Conservation (phyloP, 2,888 invertebrate species). For the Lordiphosa fenestrarum region DNA sequence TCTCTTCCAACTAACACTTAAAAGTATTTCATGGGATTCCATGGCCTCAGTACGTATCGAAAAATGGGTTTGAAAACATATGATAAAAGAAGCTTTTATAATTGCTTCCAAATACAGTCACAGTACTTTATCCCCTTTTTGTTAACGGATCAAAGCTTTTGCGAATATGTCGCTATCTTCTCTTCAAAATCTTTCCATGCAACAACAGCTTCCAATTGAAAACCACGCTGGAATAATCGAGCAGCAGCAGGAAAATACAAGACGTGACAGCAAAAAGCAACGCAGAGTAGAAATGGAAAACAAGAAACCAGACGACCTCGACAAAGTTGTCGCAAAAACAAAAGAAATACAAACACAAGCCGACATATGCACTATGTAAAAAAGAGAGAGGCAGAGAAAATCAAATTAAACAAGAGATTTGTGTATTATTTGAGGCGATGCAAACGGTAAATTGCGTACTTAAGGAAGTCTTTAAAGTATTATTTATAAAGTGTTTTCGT, state of each 20-base stretch:
- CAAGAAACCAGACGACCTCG: slow-evolving; percentile 77
- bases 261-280: slow-evolving; percentile 34
- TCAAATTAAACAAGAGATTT: no score
- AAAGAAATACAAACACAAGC: slow-evolving; percentile 32
- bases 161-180: slow-evolving; percentile 6
- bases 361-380: slow-evolving; percentile 7
- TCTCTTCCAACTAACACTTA: no score
- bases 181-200: slow-evolving; percentile 23
- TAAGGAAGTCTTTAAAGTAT: background rate
- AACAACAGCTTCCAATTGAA: slow-evolving; percentile 37
- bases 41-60: no score
- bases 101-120: background rate
- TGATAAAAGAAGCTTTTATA: background rate
- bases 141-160: no score
- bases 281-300: slow-evolving; percentile 35
- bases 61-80: no score
- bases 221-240: slow-evolving; percentile 37
- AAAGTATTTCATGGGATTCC: no score
- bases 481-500: background rate
- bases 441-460: no score
- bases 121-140: background rate
- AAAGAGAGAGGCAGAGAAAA: slow-evolving; percentile 1
- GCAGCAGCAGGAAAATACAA: slow-evolving; percentile 18
- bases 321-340: slow-evolving; percentile 57
- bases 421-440: no score